These are phyloP conservation scores for Rhinophrynus dorsalis DNA, from an alignment of 2,797 vertebrate species.

Conservation along the genomic window DNA sequence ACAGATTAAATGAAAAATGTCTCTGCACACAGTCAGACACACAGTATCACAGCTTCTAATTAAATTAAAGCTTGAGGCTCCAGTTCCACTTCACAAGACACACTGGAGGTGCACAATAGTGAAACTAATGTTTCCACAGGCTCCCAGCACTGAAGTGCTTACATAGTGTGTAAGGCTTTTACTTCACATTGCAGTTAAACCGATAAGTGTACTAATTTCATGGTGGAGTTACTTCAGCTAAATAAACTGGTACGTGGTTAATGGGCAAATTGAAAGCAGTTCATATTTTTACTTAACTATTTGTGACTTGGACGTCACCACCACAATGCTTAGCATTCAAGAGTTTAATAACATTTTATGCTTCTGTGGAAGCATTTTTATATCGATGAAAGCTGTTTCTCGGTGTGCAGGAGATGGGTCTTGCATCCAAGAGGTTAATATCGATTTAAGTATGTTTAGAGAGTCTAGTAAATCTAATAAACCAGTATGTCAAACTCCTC, in stretches of 20 bases:
- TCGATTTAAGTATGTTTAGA: no score
- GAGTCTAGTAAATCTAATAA: no score
- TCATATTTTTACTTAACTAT: no score
- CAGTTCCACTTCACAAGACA: neutral
- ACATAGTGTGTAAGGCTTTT: neutral
- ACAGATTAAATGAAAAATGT: neutral
- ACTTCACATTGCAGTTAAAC: neutral
- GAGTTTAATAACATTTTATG: no score
- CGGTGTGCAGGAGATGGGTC: no score
- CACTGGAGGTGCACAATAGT: neutral
- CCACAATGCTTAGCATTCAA: no score
- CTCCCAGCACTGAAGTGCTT: neutral
- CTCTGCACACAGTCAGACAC: neutral
- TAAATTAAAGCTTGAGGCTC: constrained; percentile 15
- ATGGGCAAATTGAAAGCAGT: neutral
- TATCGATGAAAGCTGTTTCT: no score
- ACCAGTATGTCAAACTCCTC: no score
- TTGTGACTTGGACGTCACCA: no score
- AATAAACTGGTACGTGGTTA: neutral
- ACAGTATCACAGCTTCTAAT: constrained; percentile 4
- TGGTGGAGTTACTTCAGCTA: neutral
- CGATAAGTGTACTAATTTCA: constrained; percentile 15
- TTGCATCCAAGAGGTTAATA: no score
- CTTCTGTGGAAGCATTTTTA: no score
- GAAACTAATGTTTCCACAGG: neutral